Base-by-base conservation (phyloP, 2,113 vertebrate species). In the Manacus vitellinus region DNA sequence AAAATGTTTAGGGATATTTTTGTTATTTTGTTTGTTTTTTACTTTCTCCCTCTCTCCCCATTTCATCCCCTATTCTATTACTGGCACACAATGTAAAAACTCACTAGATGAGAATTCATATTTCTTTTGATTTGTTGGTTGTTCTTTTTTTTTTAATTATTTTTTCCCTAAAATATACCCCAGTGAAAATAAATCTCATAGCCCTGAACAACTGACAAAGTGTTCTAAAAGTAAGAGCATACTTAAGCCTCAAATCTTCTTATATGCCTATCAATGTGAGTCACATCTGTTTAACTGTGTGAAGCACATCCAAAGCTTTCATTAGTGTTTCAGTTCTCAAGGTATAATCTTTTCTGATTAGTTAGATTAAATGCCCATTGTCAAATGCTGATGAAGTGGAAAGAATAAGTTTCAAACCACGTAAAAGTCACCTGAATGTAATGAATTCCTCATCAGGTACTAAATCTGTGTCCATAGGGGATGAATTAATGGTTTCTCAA, bases 1-100 rank as follows among this genome's bases (percentile, higher is more conserved):
- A 44, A 46, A 66, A 16, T 37, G 9, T 49, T 70, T 14, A 43
- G 33, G 12, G 13, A 22, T 23, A 41, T 37, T 30, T 7, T 30
- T 14, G 24, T 65, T 41, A 8, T 41, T 47, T 15, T 51, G 12
- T 61, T 66, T 41, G 3, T 3, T 73, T 39, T 23, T 44, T 56
- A 33, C 1, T 35, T 21, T 13, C 22, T 2, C 6, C 1, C 2
- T 2, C 21, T 4, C 5, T 49, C 2, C 23, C 23, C 28, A 6
- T 27, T 49, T 51, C 22, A 31, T 19, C 22, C 23, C 9, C n/a
- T 35, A 0, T 65, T 59, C 31, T 84, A 27, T 55, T 85, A 62
- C 10, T 79, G 31, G 16, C 14, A 10, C 54, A 56, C 12, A 49
- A 8, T 49, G 16, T 74, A 33, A 72, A 47, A 67, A 22, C 31